Evolutionary conservation across 2,797 vertebrate species (phyloP).

Genomic region (Mycteria americana): DNA sequence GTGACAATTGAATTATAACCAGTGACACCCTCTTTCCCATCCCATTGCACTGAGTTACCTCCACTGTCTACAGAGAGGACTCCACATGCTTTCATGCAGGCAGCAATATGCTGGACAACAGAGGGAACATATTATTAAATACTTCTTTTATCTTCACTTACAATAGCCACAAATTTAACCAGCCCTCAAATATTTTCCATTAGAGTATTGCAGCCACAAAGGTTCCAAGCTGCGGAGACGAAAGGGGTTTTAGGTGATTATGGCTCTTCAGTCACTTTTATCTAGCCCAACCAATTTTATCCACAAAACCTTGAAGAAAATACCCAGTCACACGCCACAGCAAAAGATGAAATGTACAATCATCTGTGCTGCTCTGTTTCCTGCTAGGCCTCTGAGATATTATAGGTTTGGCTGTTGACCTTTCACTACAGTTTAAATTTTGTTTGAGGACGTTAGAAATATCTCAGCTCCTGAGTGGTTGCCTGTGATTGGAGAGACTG

Average conservation of each 20-base stretch:
- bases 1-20: slow-evolving; percentile 44
- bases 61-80: slow-evolving; percentile 23
- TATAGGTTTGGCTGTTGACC: neutral
- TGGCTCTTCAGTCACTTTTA: neutral
- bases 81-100: neutral
- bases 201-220: neutral
- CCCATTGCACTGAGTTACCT: slow-evolving; percentile 33
- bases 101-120: slow-evolving; percentile 40
- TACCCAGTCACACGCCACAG: neutral
- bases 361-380: neutral
- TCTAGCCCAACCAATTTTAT: neutral
- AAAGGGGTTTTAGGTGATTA: neutral
- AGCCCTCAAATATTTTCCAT: neutral
- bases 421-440: neutral
- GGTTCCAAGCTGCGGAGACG: neutral
- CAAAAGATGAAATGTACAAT: neutral
- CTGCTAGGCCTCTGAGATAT: neutral
- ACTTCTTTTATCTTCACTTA: slow-evolving; percentile 49
- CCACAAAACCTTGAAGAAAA: neutral
- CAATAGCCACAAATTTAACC: slow-evolving; percentile 9
- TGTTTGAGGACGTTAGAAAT: neutral
- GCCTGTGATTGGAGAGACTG: neutral
- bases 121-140: slow-evolving; percentile 37
- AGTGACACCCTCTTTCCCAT: slow-evolving; percentile 44
- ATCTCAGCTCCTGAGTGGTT: neutral